Conservation (phyloP, 1,140 invertebrate species). For the Drosophila lacertosa region DNA sequence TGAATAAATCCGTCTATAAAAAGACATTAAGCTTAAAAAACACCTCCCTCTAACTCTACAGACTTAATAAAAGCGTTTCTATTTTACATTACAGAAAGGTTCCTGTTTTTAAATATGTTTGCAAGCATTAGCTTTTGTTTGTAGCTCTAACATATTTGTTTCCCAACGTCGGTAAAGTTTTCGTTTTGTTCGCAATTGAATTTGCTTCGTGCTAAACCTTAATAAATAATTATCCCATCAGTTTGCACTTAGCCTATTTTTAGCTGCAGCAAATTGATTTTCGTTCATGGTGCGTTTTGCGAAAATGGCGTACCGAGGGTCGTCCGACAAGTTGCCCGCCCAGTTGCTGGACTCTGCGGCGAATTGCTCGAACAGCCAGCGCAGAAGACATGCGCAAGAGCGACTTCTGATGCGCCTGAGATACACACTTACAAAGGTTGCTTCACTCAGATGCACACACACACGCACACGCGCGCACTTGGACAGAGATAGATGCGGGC, state of each 20-base stretch:
- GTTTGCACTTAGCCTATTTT: constrained; percentile 10
- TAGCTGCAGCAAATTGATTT: constrained; percentile 68
- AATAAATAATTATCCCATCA: constrained; percentile 16
- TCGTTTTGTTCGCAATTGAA: not conserved
- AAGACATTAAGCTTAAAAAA: no score
- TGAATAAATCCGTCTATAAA: not conserved
- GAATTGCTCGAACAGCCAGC: constrained; percentile 52
- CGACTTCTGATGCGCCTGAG: constrained; percentile 57
- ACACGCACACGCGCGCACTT: constrained; percentile 25
- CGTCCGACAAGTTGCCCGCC: not conserved
- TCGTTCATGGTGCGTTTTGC: constrained; percentile 52
- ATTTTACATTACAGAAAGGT: no score
- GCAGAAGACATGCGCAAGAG: constrained; percentile 79
- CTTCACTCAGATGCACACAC: constrained; percentile 29
- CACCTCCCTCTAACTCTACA: no score
- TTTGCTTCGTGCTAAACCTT: not conserved
- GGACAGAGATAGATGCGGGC: constrained; percentile 58
- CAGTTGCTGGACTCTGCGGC: not conserved
- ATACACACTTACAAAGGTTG: constrained; percentile 54
- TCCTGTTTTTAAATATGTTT: no score
- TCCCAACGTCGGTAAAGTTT: not conserved
- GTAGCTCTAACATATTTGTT: no score
- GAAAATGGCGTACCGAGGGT: constrained; percentile 75
- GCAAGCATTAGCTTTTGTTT: no score
- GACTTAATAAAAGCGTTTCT: no score